Base-by-base conservation (phyloP, 2,888 invertebrate genomes). In the Unio pictorum region DNA sequence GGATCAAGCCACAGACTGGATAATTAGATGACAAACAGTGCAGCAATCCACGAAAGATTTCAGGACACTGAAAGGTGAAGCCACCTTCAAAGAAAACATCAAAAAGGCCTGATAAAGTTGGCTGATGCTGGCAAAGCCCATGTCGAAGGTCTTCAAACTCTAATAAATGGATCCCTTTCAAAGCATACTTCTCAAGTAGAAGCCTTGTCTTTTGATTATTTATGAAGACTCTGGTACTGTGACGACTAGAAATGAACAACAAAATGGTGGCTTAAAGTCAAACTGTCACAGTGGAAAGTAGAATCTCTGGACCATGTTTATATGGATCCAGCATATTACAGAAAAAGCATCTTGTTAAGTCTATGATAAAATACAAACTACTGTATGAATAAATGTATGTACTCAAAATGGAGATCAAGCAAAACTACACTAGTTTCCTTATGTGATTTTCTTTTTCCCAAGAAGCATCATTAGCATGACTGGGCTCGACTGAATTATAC, bases 191-290 rank as follows among this genome's bases (percentile, higher is more conserved):
- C 7, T 20, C 23, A 20, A 67, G 67, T 11, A 61, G 54, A 11
- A 15, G 26, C 61, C 67, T 20, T 1, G 61, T 61, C 20, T 28
- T 54, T 6, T n/a, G 15, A 61, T 67, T 67, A 34, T 67, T 67
- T 17, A 67, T 26, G 34, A 67, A 67, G 15, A 67, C 61, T 60
- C 61, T 60, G 18, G 67, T 67, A 55, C 61, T 67, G 56, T 67
- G 67, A 7, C 28, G 1, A 28, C 28, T 28, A 28, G 67, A 67
- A 34, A 55, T 67, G 56, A 61, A 67, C 61, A 26, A 56, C 55
- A 56, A 58, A 61, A n/a, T 61, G 61, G n/a, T 61, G n/a, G 26
- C 61, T 23, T 23, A 61, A 57, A n/a, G 57, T n/a, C 57, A 57
- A 57, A 57, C 20, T 57, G n/a, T n/a, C 3, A 20, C 20, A 57